A percentile compares a stretch with the other conserved stretches of the same genome.
phyloP scores from a whole-genome alignment of 1,140 invertebrate genomes.

The Macrocentrus cingulum region DNA sequence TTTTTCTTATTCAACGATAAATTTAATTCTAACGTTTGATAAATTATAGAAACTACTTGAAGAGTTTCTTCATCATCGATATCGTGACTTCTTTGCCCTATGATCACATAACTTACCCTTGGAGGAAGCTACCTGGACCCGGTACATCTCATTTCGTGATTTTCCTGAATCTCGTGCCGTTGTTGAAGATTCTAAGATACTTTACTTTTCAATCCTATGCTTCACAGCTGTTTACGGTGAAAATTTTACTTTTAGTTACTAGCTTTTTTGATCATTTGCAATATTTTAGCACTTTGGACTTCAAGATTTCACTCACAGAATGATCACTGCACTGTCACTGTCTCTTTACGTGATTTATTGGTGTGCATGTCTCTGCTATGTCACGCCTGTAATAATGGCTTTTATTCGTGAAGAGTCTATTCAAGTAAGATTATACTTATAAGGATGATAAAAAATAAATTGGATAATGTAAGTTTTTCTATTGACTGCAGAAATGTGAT shows the following conservation, averaged over 20 bases:
- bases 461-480: not conserved
- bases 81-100: slow-evolving; percentile 48
- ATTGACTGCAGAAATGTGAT: slow-evolving; percentile 38
- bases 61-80: slow-evolving; percentile 42
- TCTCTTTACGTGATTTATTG: slow-evolving; percentile 47
- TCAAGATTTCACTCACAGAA: slow-evolving; percentile 38
- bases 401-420: slow-evolving; percentile 26
- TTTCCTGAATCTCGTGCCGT: slow-evolving; percentile 47
- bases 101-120: slow-evolving; percentile 44
- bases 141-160: slow-evolving; percentile 29
- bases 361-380: slow-evolving; percentile 49
- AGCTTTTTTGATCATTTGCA: no score
- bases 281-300: slow-evolving; percentile 43
- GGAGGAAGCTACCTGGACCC: slow-evolving; percentile 42
- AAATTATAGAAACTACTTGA: slow-evolving; percentile 38
- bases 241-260: slow-evolving; percentile 4
- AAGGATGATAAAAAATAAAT: slow-evolving; percentile 7
- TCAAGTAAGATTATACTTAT: slow-evolving; percentile 15
- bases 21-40: slow-evolving; percentile 4
- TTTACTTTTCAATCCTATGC: slow-evolving; percentile 36
- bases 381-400: slow-evolving; percentile 40
- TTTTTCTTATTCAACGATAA: no score
- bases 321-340: slow-evolving; percentile 37
- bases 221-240: slow-evolving; percentile 44
- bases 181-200: slow-evolving; percentile 46